These are phyloP conservation scores for Albula goreensis DNA, from an alignment of 2,113 vertebrate genomes.

Conservation along the genomic window DNA sequence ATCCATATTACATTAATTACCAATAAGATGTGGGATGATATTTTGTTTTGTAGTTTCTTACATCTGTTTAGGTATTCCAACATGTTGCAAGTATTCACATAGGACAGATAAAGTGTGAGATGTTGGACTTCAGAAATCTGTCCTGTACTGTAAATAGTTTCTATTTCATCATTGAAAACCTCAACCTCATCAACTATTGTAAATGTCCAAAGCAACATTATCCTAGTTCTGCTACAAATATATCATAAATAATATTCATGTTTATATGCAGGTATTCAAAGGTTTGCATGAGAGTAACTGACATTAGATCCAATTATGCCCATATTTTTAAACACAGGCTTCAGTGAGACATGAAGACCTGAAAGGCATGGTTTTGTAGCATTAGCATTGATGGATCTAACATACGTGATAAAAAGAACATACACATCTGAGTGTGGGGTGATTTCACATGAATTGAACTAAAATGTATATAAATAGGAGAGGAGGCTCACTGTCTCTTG, in stretches of 20 bases:
- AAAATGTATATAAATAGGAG: not conserved
- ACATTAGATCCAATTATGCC: too few relatives aligned
- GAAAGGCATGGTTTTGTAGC: not conserved
- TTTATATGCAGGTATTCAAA: too few relatives aligned
- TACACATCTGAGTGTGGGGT: not conserved
- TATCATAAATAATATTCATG: too few relatives aligned
- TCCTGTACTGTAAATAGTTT: not conserved
- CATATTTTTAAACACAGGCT: too few relatives aligned
- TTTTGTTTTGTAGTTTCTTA: slow-evolving; percentile 1
- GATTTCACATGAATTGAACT: not conserved
- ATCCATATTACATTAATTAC: slow-evolving; percentile 25
- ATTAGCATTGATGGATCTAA: not conserved
- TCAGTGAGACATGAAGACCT: not conserved
- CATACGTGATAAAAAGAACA: not conserved
- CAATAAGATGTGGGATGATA: slow-evolving; percentile 19
- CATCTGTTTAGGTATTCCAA: not conserved
- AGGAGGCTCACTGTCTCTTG: slow-evolving; percentile 88
- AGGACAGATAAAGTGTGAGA: too few relatives aligned
- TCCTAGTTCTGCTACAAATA: too few relatives aligned
- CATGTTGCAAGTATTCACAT: too few relatives aligned
- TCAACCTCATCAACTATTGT: not conserved
- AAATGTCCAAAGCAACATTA: not conserved
- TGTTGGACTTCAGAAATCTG: too few relatives aligned
- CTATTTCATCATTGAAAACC: not conserved
- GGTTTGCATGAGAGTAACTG: too few relatives aligned